These are phyloP conservation scores for Suillia variegata DNA, from an alignment of 2,888 invertebrate genomes.

Conservation along the genomic window DNA sequence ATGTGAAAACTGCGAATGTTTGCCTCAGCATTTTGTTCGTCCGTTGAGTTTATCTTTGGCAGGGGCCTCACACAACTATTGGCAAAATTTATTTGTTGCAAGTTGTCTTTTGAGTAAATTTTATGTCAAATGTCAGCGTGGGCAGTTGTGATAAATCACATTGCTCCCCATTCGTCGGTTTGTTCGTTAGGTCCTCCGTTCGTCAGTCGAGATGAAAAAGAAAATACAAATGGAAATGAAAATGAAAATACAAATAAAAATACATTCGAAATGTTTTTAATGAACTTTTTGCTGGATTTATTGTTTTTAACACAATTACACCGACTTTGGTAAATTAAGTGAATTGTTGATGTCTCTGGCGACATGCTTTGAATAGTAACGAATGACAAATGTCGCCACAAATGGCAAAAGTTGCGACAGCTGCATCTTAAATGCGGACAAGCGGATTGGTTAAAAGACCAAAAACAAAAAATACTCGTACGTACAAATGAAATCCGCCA, in stretches of 20 bases:
- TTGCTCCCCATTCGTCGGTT: not conserved
- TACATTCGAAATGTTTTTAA: not conserved
- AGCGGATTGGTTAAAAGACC: too few species aligned
- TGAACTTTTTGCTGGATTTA: constrained; percentile 5
- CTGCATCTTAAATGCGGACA: too few species aligned
- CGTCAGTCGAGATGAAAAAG: too few species aligned
- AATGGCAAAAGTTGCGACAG: not conserved
- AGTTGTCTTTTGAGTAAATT: constrained; percentile 52
- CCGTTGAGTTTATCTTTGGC: constrained; percentile 3
- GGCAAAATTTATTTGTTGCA: constrained; percentile 41
- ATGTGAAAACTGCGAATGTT: not conserved
- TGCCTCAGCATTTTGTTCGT: not conserved
- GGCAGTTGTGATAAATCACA: constrained; percentile 49
- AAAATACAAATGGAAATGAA: too few species aligned
- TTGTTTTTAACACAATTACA: not conserved
- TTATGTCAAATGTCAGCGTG: constrained; percentile 51
- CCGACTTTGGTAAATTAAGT: not conserved
- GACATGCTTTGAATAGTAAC: not conserved
- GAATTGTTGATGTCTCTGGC: not conserved
- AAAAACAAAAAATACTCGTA: too few species aligned
- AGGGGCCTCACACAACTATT: constrained; percentile 1
- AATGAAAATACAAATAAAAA: not conserved
- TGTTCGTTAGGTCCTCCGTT: too few species aligned
- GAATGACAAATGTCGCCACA: not conserved
- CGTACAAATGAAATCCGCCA: too few species aligned